phyloP scores from a whole-genome alignment of 1,140 invertebrate genomes.

The Melipona quadrifasciata region DNA sequence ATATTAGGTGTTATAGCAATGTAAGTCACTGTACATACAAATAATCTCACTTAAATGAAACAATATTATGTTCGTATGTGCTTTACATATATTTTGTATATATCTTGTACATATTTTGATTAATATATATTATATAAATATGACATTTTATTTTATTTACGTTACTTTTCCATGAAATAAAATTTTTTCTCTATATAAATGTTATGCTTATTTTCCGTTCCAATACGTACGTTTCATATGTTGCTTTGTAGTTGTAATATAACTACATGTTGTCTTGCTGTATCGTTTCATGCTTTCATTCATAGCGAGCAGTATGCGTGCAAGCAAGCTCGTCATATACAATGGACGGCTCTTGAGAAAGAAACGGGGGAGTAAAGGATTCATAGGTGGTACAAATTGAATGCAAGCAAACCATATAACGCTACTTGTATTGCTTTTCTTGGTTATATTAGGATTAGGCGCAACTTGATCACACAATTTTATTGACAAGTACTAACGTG shows the following conservation, averaged over 20 bases:
- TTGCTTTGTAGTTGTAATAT: background rate
- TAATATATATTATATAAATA: too few species aligned
- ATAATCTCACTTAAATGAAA: background rate
- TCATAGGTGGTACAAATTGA: constrained; percentile 23
- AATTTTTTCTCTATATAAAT: background rate
- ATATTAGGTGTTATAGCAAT: too few species aligned
- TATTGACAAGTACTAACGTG: constrained; percentile 3
- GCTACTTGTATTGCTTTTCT: constrained; percentile 16
- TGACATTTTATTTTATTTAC: background rate
- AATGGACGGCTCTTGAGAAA: background rate
- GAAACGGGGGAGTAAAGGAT: too few species aligned
- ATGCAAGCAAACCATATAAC: background rate
- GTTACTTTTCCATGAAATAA: background rate
- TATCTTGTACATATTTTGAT: too few species aligned
- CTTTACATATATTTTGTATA: too few species aligned
- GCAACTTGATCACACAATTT: constrained; percentile 20
- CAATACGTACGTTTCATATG: background rate
- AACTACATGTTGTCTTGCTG: background rate
- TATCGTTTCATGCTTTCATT: background rate
- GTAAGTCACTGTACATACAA: too few species aligned
- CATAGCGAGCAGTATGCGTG: background rate
- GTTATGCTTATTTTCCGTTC: background rate
- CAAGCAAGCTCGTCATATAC: background rate
- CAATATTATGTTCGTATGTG: background rate
- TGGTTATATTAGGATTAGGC: constrained; percentile 19